Evolutionary conservation across 2,888 invertebrate genomes (phyloP).

Genomic region (Orthosia incerta): DNA sequence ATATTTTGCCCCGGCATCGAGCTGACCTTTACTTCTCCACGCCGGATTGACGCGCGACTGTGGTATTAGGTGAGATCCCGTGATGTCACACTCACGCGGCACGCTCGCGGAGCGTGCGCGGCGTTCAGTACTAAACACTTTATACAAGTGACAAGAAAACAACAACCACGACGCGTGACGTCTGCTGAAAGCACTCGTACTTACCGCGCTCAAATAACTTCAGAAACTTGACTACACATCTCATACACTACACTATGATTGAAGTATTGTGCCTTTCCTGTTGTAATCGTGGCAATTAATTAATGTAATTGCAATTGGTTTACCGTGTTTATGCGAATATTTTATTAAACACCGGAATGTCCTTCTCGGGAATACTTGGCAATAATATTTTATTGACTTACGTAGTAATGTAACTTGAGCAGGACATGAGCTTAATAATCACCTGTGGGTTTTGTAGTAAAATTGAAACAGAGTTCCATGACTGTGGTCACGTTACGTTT

Average conservation of each 20-base stretch:
- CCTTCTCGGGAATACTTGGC: constrained; percentile 26
- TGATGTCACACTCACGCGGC: constrained; percentile 1
- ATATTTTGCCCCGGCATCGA: neutral
- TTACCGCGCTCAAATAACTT: constrained; percentile 13
- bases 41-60: constrained; percentile 18
- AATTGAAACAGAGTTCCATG: neutral
- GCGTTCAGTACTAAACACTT: neutral
- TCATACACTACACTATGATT: constrained; percentile 23
- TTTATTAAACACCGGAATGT: constrained; percentile 18
- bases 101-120: constrained; percentile 19
- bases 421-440: neutral
- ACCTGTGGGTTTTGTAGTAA: neutral
- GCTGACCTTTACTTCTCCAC: neutral
- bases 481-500: neutral
- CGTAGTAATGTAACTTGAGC: neutral
- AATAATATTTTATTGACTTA: constrained; percentile 9
- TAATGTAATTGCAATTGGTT: constrained; percentile 35
- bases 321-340: constrained; percentile 27
- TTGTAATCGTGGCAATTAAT: constrained; percentile 44
- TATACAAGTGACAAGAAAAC: constrained; percentile 20
- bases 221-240: constrained; percentile 5
- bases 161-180: constrained; percentile 8
- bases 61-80: constrained; percentile 1
- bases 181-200: neutral
- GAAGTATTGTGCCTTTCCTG: constrained; percentile 45